These are phyloP conservation scores for Poecilia gillii DNA, from an alignment of 2,797 vertebrate genomes.

Conservation along the genomic window DNA sequence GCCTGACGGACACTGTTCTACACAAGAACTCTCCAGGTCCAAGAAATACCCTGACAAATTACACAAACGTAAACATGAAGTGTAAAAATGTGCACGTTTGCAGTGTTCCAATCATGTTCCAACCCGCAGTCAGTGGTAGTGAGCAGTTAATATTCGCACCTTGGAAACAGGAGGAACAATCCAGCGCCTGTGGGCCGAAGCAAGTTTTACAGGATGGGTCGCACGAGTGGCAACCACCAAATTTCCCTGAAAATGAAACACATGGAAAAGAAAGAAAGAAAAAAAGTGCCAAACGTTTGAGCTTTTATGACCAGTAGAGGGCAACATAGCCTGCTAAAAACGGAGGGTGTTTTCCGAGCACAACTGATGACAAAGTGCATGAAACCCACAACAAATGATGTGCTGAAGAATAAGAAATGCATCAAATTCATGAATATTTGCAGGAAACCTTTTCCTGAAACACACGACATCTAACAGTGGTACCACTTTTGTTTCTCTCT, in stretches of 20 bases:
- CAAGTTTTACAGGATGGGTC: slow-evolving; percentile 76
- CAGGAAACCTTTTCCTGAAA: not conserved
- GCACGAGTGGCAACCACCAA: slow-evolving; percentile 67
- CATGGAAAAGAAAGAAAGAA: not conserved
- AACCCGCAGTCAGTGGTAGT: rapidly evolving
- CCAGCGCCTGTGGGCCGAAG: slow-evolving; percentile 76
- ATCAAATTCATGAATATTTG: not conserved
- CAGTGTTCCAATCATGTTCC: rapidly evolving
- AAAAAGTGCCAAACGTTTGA: not conserved
- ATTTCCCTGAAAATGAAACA: slow-evolving; percentile 54
- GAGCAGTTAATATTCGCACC: slow-evolving; percentile 50
- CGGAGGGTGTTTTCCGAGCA: not conserved
- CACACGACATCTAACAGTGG: not conserved
- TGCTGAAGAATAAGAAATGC: not conserved
- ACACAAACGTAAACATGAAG: not conserved
- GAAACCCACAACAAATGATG: not conserved
- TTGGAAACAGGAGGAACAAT: slow-evolving; percentile 79
- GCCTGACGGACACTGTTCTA: slow-evolving; percentile 71
- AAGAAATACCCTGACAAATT: slow-evolving; percentile 74
- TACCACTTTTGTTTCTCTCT: not conserved
- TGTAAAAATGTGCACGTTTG: not conserved
- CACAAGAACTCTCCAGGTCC: slow-evolving; percentile 81
- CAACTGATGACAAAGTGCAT: not conserved
- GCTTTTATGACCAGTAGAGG: slow-evolving; percentile 43
- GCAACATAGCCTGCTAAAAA: slow-evolving; percentile 15